A percentile compares a stretch with the other conserved stretches of the same genome.
phyloP scores from a whole-genome alignment of 2,797 vertebrate species.

The Lepilemur ruficaudatus region DNA sequence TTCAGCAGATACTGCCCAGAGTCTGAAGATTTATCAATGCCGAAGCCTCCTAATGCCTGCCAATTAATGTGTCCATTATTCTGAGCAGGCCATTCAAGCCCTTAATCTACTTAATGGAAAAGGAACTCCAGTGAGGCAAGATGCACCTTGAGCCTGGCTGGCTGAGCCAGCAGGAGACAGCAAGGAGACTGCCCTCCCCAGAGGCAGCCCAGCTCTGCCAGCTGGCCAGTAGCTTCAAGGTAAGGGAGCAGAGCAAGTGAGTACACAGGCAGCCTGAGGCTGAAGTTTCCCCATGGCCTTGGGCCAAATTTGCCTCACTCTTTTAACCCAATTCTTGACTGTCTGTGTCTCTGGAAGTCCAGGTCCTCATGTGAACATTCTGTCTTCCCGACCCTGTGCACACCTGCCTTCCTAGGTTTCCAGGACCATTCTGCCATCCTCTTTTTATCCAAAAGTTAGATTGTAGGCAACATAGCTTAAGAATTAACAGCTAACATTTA shows the following conservation, averaged over 20 bases:
- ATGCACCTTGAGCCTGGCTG: constrained; percentile 24
- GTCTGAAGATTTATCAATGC: constrained; percentile 14
- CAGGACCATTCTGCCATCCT: neutral
- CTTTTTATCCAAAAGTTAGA: constrained; percentile 1
- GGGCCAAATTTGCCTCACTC: neutral
- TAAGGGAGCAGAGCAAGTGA: neutral
- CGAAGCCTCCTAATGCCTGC: constrained; percentile 54
- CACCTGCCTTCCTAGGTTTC: neutral
- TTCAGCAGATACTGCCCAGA: constrained; percentile 12
- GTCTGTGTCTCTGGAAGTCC: neutral
- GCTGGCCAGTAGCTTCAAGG: neutral
- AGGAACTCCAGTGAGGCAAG: neutral
- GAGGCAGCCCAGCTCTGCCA: neutral
- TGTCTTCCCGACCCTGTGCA: neutral
- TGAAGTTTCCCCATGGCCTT: neutral
- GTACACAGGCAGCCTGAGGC: neutral
- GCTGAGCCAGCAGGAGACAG: neutral
- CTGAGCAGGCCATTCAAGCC: neutral
- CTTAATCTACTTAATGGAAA: constrained; percentile 51
- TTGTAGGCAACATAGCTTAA: neutral
- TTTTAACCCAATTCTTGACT: neutral
- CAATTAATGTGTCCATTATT: constrained; percentile 40
- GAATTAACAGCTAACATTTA: neutral
- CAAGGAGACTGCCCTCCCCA: neutral
- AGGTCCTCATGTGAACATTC: neutral